phyloP scores from a whole-genome alignment of 1,140 invertebrate genomes.

The Aleiodes sp. region DNA sequence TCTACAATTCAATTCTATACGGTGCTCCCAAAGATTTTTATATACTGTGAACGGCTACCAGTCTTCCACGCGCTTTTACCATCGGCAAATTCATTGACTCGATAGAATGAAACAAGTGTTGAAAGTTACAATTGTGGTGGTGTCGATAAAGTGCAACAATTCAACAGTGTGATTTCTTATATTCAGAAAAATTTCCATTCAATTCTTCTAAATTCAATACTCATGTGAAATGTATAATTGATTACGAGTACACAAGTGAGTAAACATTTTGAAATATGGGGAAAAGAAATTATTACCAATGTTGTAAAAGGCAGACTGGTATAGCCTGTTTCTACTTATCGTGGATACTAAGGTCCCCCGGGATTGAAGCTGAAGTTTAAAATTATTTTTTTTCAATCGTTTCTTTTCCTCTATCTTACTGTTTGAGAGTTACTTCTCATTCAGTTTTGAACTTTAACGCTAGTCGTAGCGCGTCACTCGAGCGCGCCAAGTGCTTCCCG shows the following conservation, averaged over 20 bases:
- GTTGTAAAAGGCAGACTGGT: not conserved
- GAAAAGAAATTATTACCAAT: not conserved
- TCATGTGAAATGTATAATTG: not conserved
- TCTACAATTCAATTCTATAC: not conserved
- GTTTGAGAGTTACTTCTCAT: not conserved
- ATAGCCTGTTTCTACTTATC: conserved; percentile 15
- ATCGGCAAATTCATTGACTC: not conserved
- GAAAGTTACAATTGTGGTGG: not conserved
- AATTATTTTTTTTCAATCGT: not conserved
- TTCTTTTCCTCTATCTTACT: not conserved
- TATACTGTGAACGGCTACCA: not conserved
- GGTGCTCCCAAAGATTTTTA: not conserved
- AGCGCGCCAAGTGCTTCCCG: not conserved
- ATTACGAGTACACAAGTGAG: not conserved
- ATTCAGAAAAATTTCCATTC: too few species aligned
- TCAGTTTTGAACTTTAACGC: not conserved
- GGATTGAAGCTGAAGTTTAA: conserved; percentile 28
- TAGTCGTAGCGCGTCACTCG: not conserved
- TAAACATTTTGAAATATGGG: not conserved
- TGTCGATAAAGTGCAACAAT: too few species aligned
- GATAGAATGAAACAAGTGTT: not conserved
- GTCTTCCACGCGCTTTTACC: not conserved
- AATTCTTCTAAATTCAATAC: too few species aligned
- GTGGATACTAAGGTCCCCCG: conserved; percentile 21
- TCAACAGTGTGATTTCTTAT: too few species aligned